Base-by-base conservation (phyloP, 2,888 invertebrate species). In the Leucozona laternaria region DNA sequence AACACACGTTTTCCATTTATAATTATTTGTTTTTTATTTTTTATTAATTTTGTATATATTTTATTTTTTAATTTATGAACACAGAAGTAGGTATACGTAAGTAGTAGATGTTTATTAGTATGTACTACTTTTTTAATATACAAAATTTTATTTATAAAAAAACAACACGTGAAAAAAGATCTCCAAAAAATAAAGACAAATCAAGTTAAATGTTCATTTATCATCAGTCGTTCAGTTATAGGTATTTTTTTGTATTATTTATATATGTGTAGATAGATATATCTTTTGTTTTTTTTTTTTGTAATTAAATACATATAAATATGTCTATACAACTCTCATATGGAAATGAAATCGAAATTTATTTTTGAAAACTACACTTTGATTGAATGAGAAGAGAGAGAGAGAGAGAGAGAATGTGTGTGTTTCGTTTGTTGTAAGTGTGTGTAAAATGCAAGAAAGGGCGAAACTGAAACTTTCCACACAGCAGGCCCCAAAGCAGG, bases 331-430 rank as follows among this genome's bases (percentile, higher is more conserved):
- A 70, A 53, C 75, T 70, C 79, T 75, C 80, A 72, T 64, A 78
- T 82, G 73, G 64, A 86, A 86, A 82, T 86, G 82, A 86, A 86
- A 86, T 82, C 82, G 76, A 86, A 86, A 82, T 81, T 85, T 81
- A 73, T 72, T 68, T 70, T 83, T 68, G 68, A 40, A 75, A 75
- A 75, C 43, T 53, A 66, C 79, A 83, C 68, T 78, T 72, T 58
- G 72, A 76, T 62, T 45, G 78, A 72, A 53, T 40, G 55, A 31
- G 34, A 66, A 66, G 28, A 57, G 17, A 34, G 22, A 2, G 25
- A 20, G 17, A 17, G 25, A 25, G 57, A 43, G 31, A 53, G 3
- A n/a, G 28, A 17, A 55, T 28, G 28, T 45, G 70, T 40, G 45
- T 7, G 31, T 37, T 40, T 60, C 25, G 43, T 25, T 40, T 64